These are phyloP conservation scores for Lithosia quadra DNA, from an alignment of 2,888 invertebrate genomes.

Conservation along the genomic window DNA sequence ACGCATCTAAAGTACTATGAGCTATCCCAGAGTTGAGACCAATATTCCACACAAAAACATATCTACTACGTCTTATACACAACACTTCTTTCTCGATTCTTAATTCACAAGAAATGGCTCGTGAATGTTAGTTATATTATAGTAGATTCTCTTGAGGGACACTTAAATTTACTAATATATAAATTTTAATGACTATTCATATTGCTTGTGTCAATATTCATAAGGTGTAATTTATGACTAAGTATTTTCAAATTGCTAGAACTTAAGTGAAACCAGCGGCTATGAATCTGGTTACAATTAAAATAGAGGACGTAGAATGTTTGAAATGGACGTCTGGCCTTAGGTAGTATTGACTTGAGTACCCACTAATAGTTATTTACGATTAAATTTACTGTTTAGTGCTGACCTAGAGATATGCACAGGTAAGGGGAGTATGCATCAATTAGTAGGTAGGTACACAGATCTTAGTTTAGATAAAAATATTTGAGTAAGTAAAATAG, in stretches of 20 bases:
- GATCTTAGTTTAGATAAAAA: no score
- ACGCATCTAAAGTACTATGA: background rate
- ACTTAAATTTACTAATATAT: conserved; percentile 17
- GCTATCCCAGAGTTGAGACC: background rate
- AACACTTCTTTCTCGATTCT: no score
- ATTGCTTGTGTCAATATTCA: conserved; percentile 19
- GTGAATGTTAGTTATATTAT: background rate
- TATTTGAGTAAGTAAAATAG: no score
- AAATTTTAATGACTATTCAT: conserved; percentile 20
- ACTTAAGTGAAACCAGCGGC: conserved; percentile 19
- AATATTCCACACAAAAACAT: background rate
- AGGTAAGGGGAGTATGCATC: no score
- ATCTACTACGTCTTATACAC: no score
- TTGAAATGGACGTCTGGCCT: conserved; percentile 20
- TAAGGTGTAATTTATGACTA: conserved; percentile 21
- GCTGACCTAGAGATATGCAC: no score
- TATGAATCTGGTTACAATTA: conserved; percentile 20
- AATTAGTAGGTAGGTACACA: no score
- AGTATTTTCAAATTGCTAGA: conserved; percentile 15
- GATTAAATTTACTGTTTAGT: background rate
- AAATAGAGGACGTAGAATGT: conserved; percentile 20
- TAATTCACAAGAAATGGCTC: background rate
- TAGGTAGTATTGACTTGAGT: conserved; percentile 13
- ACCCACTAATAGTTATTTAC: background rate
- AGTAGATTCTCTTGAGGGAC: background rate